Evolutionary conservation across 2,113 vertebrate genomes (phyloP).

Genomic region (Loxodonta africana): DNA sequence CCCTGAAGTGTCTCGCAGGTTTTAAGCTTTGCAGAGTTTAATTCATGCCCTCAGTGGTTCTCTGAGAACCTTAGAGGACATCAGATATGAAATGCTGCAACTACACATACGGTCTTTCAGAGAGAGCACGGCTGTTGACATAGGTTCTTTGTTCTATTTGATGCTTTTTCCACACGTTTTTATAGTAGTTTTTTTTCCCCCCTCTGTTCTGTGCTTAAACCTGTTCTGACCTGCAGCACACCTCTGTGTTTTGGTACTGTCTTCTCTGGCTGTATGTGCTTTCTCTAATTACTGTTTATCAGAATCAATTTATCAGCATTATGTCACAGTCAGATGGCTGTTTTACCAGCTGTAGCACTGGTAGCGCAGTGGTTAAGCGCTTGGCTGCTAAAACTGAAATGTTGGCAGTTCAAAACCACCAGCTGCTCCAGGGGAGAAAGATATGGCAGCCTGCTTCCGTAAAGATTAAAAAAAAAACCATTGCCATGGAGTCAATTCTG

Average conservation of each 20-base stretch:
- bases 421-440: too few species aligned
- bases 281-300: constrained; percentile 70
- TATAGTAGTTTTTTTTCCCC: fast-evolving
- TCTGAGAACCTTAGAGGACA: background rate
- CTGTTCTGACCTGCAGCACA: background rate
- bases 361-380: too few species aligned
- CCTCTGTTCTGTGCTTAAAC: background rate
- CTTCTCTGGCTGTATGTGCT: constrained; percentile 9
- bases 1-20: too few species aligned
- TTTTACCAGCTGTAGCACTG: constrained; percentile 70
- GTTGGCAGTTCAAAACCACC: too few species aligned
- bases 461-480: too few species aligned
- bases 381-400: too few species aligned
- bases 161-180: background rate
- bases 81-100: background rate
- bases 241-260: background rate
- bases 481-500: too few species aligned
- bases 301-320: constrained; percentile 11
- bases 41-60: background rate
- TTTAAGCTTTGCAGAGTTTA: background rate
- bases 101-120: background rate
- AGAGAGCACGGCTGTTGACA: background rate
- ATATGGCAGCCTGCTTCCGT: too few species aligned
- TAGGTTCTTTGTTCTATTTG: background rate
- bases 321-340: constrained; percentile 75